Base-by-base conservation (phyloP, 2,113 vertebrate genomes). In the Shinisaurus crocodilurus region DNA sequence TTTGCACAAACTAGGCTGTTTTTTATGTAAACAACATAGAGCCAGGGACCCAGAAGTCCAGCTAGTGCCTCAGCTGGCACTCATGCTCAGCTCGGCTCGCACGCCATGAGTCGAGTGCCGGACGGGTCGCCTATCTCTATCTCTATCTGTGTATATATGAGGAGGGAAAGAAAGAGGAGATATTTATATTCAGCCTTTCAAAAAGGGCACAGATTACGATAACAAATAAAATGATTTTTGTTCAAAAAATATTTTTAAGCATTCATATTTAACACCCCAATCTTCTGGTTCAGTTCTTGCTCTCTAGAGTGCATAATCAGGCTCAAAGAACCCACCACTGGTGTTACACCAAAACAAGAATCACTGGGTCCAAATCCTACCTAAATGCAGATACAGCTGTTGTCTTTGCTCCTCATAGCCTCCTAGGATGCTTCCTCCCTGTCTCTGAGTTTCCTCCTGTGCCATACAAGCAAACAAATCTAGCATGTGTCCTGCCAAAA, bases 241-340 rank as follows among this genome's bases (percentile, higher is more conserved):
- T 91, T 82, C 82, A 8, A 34, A 88, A 3, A 4, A 43, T 80
- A 81, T 82, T 91, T n/a, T 93, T 3, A 37, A 90, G 50, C 70
- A 0, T 3, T 82, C 60, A 87, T 86, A 92, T 34, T 50, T 77
- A 34, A 79, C 57, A 65, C 5, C n/a, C 13, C 7, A 67, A 16
- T 48, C 15, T 23, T 69, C 40, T 69, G 23, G 2, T 27, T 45
- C 25, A 69, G 40, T 48, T 69, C 10, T 85, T 18, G 9, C 15
- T 65, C 57, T 84, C 40, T 29, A 67, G 63, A 85, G 1, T 25
- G 10, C 57, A 37, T 63, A 16, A 82, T 25, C 43, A 15, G 45
- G 29, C 45, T 54, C 20, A 82, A 34, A 48, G 8, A 40, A 27
- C 18, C 3, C 34, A 48, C 65, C 20, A 40, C 43, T 69, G 16